These are phyloP conservation scores for Ptychobarbus kaznakovi DNA, from an alignment of 2,797 vertebrate genomes.

Conservation along the genomic window DNA sequence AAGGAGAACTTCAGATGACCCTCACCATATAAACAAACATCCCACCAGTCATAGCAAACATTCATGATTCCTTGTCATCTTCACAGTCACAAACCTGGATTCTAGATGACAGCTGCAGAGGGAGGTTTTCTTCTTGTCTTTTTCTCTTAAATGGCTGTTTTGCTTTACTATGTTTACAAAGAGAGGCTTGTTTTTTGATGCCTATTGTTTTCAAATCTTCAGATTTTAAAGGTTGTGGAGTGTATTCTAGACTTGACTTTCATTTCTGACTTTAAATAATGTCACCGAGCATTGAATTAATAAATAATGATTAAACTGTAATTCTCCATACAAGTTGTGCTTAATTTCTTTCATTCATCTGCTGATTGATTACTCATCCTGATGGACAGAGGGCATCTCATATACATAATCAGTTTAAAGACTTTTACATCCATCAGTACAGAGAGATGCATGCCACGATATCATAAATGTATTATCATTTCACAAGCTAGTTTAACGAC, in stretches of 20 bases:
- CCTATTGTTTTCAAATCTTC: background rate
- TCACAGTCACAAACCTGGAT: conserved; percentile 5
- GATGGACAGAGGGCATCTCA: background rate
- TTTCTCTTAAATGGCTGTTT: background rate
- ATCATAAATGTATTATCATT: background rate
- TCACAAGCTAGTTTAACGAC: background rate
- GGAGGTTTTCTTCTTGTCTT: background rate
- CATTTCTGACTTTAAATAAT: background rate
- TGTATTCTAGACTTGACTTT: background rate
- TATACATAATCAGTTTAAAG: conserved; percentile 28
- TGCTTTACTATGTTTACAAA: background rate
- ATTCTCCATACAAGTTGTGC: background rate
- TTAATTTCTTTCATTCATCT: background rate
- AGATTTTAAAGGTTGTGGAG: background rate
- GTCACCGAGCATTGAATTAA: background rate
- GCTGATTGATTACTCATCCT: conserved; percentile 25
- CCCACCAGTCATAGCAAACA: background rate
- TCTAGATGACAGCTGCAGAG: background rate
- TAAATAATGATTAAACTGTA: background rate
- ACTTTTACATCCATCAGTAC: conserved; percentile 32
- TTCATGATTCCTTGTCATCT: background rate
- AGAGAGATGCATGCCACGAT: background rate
- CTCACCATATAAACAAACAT: background rate
- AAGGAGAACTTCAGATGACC: background rate
- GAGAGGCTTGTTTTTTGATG: background rate